Base-by-base conservation (phyloP, 2,113 vertebrate genomes). In the Antigone vipio region DNA sequence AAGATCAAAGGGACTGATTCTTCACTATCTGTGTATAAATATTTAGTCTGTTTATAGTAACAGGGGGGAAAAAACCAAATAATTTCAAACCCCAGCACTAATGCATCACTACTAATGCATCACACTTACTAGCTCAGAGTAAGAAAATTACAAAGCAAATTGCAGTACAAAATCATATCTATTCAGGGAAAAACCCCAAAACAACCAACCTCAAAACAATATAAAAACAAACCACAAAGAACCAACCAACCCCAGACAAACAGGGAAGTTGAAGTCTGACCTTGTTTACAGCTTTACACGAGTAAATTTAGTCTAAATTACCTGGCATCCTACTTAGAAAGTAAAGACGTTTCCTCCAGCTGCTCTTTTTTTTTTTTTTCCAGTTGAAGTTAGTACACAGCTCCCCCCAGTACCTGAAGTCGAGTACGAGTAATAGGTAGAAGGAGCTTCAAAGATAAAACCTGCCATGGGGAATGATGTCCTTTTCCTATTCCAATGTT, bases 361-460 rank as follows among this genome's bases (percentile, higher is more conserved):
- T 30, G 1, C 4, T 72, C 29, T 55, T 23, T 16, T 26, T 74
- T 53, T 55, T 38, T 38, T 38, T 38, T 69, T 73, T 66, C 13
- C 6, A 50, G 11, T 26, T 86, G 13, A 6, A 73, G 6, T 26
- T 45, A 34, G 17, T 12, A 40, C 12, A 34, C 9, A 47, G 5
- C 4, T 92, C 32, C 22, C 21, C 2, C 6, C 9, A 34, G 16
- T 35, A 81, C 13, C 14, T 42, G 9, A 77, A 64, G 12, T 58
- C 42, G 5, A 20, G 15, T 45, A 50, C 0, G 0, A 12, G 6
- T 11, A 38, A 50, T 34, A 20, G 1, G 1, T 38, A 53, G 22
- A 29, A 81, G 15, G 9, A 80, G 17, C 6, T 64, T 44, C 29
- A 63, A 35, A 75, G 56, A 40, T 11, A 79, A 74, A 78, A 63